Evolutionary conservation across 2,113 vertebrate species (phyloP), one percentile per base, ranked within the genome.

Genomic region (Calypte anna): DNA sequence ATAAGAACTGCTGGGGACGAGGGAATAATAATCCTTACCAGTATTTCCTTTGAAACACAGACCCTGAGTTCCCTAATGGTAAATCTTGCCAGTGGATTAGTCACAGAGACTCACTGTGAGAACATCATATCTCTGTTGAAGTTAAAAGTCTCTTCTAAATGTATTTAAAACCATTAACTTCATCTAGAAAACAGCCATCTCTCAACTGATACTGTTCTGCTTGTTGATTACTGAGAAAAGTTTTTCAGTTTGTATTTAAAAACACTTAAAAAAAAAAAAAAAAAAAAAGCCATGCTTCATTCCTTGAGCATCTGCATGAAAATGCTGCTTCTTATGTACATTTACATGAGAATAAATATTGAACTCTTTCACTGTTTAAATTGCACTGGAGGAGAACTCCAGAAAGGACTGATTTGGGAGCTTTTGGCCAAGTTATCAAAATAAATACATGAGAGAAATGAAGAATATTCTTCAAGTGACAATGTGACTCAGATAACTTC

Each of bases 1-100:
- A 85, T 64, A 76, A 66, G 75, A 93, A 93, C 84, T 93, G 64
- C n/a, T 84, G 93, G 94, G 89, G 27, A 93, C 90, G 90, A 91
- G 82, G 86, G 96, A 95, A 95, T 95, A 97, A 95, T 96, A 98
- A 97, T 93, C 91, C 94, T 91, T 88, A 94, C 81, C 90, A 91
- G 31, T 86, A 93, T 64, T 93, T 93, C 72, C 72, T 97, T 96
- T 97, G 82, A 97, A 96, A 96, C 20, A 7, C 38, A 95, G 81
- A 96, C 83, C 89, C 86, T 75, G 53, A 89, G 70, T 90, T 93
- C 67, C 54, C 66, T 19, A 95, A 97, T 2, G 10, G 51, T 92
- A 96, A 97, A 96, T 62, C 93, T 95, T 82, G 94, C 76, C 78
- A 93, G 58, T 93, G 93, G 90, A 91, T 96, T 96, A 97, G 94